Conservation (phyloP, 2,797 vertebrate genomes). For the Hipposideros larvatus region DNA sequence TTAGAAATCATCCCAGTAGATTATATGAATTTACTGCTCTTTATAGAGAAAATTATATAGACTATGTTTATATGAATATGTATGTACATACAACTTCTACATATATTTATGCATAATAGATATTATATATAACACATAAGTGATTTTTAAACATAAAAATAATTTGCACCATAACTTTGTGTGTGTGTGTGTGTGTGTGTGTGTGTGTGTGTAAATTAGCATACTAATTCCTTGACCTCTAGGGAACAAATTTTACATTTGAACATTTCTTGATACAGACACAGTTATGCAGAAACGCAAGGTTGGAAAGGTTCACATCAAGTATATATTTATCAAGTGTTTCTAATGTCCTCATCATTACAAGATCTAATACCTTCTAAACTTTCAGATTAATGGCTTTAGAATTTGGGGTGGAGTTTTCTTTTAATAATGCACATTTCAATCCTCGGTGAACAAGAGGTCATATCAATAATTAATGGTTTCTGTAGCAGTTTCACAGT, state of each 20-base stretch:
- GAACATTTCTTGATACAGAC: neutral
- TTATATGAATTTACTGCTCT: neutral
- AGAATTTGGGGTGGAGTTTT: constrained; percentile 70
- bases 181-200: neutral
- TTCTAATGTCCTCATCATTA: constrained; percentile 57
- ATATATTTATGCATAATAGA: neutral
- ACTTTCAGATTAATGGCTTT: constrained; percentile 76
- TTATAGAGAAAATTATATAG: neutral
- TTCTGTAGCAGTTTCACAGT: constrained; percentile 39
- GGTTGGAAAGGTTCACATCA: constrained; percentile 34
- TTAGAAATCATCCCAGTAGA: neutral
- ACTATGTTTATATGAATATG: neutral
- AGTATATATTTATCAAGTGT: constrained; percentile 68
- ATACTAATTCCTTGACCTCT: neutral
- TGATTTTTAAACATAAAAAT: neutral
- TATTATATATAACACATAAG: neutral
- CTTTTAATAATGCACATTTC: constrained; percentile 79
- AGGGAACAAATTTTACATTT: neutral
- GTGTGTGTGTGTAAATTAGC: neutral
- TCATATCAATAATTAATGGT: constrained; percentile 65
- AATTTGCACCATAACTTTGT: neutral
- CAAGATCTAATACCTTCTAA: constrained; percentile 66
- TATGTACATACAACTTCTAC: neutral
- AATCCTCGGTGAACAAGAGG: constrained; percentile 66
- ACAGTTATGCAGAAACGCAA: neutral